Base-by-base conservation (phyloP, 2,113 vertebrate species). In the Bubo blakistoni region DNA sequence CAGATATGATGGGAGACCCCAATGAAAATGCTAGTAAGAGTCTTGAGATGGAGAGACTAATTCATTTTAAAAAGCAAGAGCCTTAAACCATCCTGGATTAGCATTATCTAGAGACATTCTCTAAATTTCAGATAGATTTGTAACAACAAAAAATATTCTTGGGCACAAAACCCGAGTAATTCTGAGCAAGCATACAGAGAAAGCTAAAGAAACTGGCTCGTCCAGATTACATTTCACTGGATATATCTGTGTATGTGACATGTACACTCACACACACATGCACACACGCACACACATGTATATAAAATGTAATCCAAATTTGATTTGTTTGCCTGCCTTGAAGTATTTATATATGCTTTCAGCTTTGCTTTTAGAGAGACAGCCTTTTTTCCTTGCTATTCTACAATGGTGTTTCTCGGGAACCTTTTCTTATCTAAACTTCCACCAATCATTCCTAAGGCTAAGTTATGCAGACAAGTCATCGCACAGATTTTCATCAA, bases 401-500 rank as follows among this genome's bases (percentile, higher is more conserved):
- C 90, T 66, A 71, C 49, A 24, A 63, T 11, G 49, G 77, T 79
- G 77, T 69, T 76, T 88, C 88, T 92, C 4, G 2, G 88, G 92
- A 97, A 94, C 42, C 32, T 92, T 94, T 96, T 79, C 94, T 91
- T 86, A 92, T 95, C 91, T 93, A 44, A 95, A 95, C 13, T 83
- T 86, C 86, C 86, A 94, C 83, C 69, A 86, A 74, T 95, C 96
- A 83, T 76, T 88, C 62, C 78, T 85, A 82, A 26, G n/a, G 83
- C 87, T 91, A 87, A 97, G 86, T 92, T 94, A 95, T 82, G 82
- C 92, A 96, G 95, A 95, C 92, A 92, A 96, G 93, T 78, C 90
- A 91, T 46, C 17, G 36, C 83, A 79, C 74, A 94, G 89, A 72
- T 80, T 96, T 91, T 96, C 93, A 97, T 95, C 96, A 97, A 97